phyloP scores from a whole-genome alignment of 2,113 vertebrate species.

The Illadopsis cleaveri region DNA sequence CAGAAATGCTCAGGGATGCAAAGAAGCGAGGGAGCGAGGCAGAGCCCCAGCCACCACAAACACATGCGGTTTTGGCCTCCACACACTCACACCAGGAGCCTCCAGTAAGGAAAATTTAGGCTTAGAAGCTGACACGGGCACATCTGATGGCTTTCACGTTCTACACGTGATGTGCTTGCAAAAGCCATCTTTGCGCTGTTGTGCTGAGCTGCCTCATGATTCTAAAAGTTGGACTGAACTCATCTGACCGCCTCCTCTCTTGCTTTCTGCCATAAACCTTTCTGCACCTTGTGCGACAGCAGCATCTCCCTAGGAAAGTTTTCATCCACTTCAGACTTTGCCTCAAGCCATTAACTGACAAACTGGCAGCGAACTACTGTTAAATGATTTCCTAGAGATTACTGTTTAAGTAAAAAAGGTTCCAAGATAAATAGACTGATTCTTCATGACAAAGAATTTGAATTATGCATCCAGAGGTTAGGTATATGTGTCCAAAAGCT shows the following conservation, averaged over 20 bases:
- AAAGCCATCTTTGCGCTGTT: neutral
- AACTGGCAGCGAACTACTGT: constrained; percentile 57
- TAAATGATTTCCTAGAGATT: constrained; percentile 72
- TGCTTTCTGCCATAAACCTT: constrained; percentile 19
- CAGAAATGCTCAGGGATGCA: neutral
- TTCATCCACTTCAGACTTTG: constrained; percentile 46
- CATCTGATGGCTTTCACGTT: neutral
- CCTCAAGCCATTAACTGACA: constrained; percentile 65
- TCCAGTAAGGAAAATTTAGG: neutral
- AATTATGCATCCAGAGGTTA: constrained; percentile 49
- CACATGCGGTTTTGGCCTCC: neutral
- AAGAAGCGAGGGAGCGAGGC: neutral
- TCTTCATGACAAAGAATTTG: constrained; percentile 40
- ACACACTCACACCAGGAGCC: neutral
- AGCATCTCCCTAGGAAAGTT: constrained; percentile 21
- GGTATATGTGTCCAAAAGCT: constrained; percentile 8
- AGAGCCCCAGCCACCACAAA: neutral
- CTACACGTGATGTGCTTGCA: neutral
- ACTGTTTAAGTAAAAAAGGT: constrained; percentile 58
- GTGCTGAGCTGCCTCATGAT: neutral
- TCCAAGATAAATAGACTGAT: constrained; percentile 68
- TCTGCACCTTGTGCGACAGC: constrained; percentile 6
- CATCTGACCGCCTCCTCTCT: neutral
- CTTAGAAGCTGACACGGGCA: neutral
- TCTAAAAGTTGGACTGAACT: neutral